Evolutionary conservation across 1,140 invertebrate genomes (phyloP).

Genomic region (Cydia fagiglandana): DNA sequence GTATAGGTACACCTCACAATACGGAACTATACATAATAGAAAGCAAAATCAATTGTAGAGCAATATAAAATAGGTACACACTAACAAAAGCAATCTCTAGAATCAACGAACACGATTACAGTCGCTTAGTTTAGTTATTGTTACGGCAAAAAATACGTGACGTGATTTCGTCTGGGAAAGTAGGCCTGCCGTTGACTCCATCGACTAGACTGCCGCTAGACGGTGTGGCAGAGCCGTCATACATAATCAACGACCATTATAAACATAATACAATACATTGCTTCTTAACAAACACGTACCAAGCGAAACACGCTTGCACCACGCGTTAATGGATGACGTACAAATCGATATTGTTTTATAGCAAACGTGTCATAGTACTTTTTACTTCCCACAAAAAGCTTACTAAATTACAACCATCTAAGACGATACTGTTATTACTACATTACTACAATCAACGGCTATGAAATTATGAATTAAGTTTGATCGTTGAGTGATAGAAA

Average conservation of each 20-base stretch:
- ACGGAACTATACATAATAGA: neutral
- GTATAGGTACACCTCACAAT: neutral
- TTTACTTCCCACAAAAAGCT: constrained; percentile 24
- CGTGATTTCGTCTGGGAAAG: constrained; percentile 60
- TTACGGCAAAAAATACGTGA: constrained; percentile 60
- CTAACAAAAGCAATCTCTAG: constrained; percentile 14
- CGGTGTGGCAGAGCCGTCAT: constrained; percentile 33
- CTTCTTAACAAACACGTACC: too few species aligned
- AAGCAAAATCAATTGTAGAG: constrained; percentile 6
- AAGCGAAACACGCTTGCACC: neutral
- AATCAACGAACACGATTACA: constrained; percentile 45
- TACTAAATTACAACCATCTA: constrained; percentile 24
- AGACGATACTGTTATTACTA: constrained; percentile 30
- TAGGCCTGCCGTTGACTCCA: constrained; percentile 61
- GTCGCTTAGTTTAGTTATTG: constrained; percentile 60
- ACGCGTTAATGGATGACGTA: neutral
- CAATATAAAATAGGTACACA: constrained; percentile 5
- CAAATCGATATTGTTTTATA: neutral
- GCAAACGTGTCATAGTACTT: neutral
- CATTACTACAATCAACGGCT: constrained; percentile 23
- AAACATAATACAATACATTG: neutral
- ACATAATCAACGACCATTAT: neutral
- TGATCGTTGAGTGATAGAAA: constrained; percentile 29
- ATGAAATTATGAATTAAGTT: constrained; percentile 31
- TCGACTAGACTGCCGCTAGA: constrained; percentile 69